Conservation (phyloP, 2,888 invertebrate species). For the Agriotes lineatus region DNA sequence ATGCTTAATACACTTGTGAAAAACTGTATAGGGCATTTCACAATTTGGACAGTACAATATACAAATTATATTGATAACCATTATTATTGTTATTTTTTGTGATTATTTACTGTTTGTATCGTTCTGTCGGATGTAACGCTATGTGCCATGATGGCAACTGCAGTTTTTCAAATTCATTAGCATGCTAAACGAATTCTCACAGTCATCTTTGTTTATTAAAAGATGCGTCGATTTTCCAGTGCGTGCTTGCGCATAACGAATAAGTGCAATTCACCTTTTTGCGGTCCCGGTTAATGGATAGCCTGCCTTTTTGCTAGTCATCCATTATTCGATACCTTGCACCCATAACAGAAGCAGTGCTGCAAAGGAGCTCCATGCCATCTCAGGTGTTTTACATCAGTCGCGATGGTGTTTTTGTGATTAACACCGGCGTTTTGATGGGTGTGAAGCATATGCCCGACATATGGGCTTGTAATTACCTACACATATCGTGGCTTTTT, state of each 20-base stretch:
- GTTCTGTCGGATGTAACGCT: too few relatives aligned
- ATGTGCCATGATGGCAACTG: too few relatives aligned
- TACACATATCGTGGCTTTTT: slow-evolving; percentile 8
- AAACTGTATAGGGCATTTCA: too few relatives aligned
- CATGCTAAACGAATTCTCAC: too few relatives aligned
- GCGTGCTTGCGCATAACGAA: background rate
- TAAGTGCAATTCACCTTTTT: slow-evolving; percentile 8
- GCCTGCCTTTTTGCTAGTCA: slow-evolving; percentile 14
- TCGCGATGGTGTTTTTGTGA: background rate
- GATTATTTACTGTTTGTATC: too few relatives aligned
- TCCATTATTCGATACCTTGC: slow-evolving; percentile 18
- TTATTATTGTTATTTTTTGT: too few relatives aligned
- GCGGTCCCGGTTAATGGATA: slow-evolving; percentile 7
- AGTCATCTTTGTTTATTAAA: too few relatives aligned
- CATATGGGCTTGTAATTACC: slow-evolving; percentile 17
- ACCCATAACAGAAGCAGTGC: slow-evolving; percentile 1
- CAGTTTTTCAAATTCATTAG: too few relatives aligned
- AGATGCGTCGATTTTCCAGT: background rate
- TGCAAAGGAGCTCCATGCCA: background rate
- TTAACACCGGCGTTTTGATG: background rate
- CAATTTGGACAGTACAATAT: too few relatives aligned
- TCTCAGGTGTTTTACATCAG: too few relatives aligned
- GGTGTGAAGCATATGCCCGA: slow-evolving; percentile 19
- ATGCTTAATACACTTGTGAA: too few relatives aligned
- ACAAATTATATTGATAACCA: too few relatives aligned